phyloP scores from a whole-genome alignment of 2,797 vertebrate species.

The Silurus lanzhouensis region DNA sequence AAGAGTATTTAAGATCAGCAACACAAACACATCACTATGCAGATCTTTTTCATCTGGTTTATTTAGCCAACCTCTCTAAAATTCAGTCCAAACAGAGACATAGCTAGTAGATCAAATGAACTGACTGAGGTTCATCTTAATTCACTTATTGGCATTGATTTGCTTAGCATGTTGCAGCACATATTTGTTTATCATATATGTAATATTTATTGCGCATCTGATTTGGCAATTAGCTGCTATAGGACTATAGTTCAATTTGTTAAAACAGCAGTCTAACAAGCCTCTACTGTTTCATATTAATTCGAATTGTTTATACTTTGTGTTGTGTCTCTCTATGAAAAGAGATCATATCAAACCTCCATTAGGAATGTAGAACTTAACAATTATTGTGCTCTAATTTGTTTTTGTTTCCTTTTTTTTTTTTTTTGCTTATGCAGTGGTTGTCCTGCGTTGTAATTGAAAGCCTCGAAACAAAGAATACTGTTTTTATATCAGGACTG shows the following conservation, averaged over 20 bases:
- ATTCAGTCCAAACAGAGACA: slow-evolving; percentile 2
- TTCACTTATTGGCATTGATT: slow-evolving; percentile 39
- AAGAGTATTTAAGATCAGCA: not conserved
- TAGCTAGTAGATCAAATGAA: slow-evolving; percentile 13
- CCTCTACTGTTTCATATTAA: slow-evolving; percentile 1
- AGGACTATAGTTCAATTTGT: not conserved
- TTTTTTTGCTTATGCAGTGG: not conserved
- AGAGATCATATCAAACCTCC: not conserved
- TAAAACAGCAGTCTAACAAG: slow-evolving; percentile 17
- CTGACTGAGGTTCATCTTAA: slow-evolving; percentile 26
- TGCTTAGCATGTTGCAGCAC: not conserved
- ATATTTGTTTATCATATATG: slow-evolving; percentile 15
- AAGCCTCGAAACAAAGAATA: not conserved
- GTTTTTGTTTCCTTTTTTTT: not conserved
- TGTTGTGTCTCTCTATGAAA: not conserved
- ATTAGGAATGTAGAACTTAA: not conserved
- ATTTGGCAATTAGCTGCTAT: not conserved
- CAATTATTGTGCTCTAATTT: not conserved
- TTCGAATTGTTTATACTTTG: not conserved
- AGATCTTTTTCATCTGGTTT: slow-evolving; percentile 25
- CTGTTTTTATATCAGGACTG: not conserved
- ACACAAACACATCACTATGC: not conserved
- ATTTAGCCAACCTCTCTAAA: not conserved
- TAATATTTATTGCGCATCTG: slow-evolving; percentile 26
- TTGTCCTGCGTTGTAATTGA: not conserved